phyloP scores from a whole-genome alignment of 2,113 vertebrate genomes.

The Thomomys bottae region DNA sequence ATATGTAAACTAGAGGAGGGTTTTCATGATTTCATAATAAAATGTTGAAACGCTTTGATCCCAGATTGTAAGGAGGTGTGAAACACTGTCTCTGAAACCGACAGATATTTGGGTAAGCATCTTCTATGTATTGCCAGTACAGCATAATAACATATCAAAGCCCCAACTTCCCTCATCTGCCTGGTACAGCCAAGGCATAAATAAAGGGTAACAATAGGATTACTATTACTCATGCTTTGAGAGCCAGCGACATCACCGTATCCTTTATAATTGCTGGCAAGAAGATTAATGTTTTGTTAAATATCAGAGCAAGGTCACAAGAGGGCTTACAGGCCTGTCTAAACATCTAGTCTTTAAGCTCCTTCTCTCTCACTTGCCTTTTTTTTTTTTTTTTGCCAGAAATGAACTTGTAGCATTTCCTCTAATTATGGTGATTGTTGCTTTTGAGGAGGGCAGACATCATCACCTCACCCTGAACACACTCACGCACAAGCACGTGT shows the following conservation, averaged over 20 bases:
- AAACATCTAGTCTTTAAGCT: constrained; percentile 92
- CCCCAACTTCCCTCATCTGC: constrained; percentile 98
- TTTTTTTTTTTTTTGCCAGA: constrained; percentile 75
- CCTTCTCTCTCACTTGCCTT: constrained; percentile 76
- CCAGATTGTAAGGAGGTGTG: constrained; percentile 91
- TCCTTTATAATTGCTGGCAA: constrained; percentile 99
- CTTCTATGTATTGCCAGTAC: constrained; percentile 98
- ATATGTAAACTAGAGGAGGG: constrained; percentile 88
- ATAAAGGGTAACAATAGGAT: constrained; percentile 99
- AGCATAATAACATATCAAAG: constrained; percentile 98
- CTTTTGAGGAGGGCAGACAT: constrained; percentile 78
- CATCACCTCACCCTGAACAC: neutral
- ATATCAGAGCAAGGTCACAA: constrained; percentile 98
- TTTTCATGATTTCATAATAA: constrained; percentile 88
- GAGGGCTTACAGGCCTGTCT: constrained; percentile 93
- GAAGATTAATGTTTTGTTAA: constrained; percentile 99
- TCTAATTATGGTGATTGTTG: constrained; percentile 88
- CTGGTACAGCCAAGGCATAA: constrained; percentile 98
- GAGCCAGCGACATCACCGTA: constrained; percentile 94
- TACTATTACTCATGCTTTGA: constrained; percentile 94
- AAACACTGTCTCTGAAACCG: constrained; percentile 92
- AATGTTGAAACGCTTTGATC: constrained; percentile 88
- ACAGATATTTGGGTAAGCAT: constrained; percentile 98
- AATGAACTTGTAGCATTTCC: constrained; percentile 85
- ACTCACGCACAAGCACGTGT: neutral